phyloP scores from a whole-genome alignment of 2,113 vertebrate species.

The Gymnarchus niloticus region DNA sequence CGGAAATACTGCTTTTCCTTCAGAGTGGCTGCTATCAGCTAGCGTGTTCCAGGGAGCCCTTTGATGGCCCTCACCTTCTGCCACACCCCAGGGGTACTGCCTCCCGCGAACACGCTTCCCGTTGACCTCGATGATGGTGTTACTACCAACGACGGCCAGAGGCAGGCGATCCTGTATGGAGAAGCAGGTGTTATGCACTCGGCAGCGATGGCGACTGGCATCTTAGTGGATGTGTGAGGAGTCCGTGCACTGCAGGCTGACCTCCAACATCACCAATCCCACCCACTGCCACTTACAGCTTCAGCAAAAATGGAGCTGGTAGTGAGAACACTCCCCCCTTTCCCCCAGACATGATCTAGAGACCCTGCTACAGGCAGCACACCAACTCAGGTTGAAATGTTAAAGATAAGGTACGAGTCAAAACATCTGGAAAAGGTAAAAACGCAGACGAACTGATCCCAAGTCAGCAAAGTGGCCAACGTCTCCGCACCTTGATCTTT shows the following conservation, averaged over 20 bases:
- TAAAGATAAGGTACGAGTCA: too few species aligned
- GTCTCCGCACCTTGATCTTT: conserved; percentile 79
- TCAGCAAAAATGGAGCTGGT: neutral
- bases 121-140: conserved; percentile 92
- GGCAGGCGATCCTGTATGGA: conserved; percentile 83
- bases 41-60: neutral
- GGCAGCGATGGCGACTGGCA: neutral
- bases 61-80: conserved; percentile 75
- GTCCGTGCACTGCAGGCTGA: neutral
- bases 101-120: conserved; percentile 88
- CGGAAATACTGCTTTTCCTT: neutral
- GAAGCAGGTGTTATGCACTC: neutral
- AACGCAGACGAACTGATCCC: neutral
- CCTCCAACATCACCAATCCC: neutral
- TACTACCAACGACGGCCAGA: conserved; percentile 91
- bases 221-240: neutral
- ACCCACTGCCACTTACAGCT: neutral
- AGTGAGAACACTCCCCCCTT: too few species aligned
- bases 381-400: neutral
- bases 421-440: neutral
- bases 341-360: too few species aligned
- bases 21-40: neutral
- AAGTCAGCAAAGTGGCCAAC: neutral
- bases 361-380: neutral
- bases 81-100: conserved; percentile 96